A percentile compares a stretch with the other conserved stretches of the same genome.
phyloP scores from a whole-genome alignment of 1,140 invertebrate genomes.

The Dinoponera quadriceps region DNA sequence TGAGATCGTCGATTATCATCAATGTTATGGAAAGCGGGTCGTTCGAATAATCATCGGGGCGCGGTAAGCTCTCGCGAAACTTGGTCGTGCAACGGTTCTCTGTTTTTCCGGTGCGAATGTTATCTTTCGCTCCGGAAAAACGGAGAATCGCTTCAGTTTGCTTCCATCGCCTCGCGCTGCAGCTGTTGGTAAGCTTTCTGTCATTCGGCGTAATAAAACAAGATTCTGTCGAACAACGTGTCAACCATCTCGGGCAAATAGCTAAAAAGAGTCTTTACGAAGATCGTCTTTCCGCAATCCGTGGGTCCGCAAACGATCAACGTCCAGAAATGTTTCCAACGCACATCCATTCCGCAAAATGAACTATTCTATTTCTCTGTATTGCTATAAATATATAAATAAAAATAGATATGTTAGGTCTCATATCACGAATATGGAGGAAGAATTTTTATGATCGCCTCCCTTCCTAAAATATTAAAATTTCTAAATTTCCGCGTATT shows the following conservation, averaged over 20 bases:
- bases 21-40: neutral
- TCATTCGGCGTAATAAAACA: slow-evolving; percentile 3
- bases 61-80: too few species aligned
- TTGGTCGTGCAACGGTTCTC: too few species aligned
- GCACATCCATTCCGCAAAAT: slow-evolving; percentile 1
- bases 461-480: too few species aligned
- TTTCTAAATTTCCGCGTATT: too few species aligned
- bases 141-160: too few species aligned
- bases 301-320: slow-evolving; percentile 14
- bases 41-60: too few species aligned
- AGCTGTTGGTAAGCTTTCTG: neutral
- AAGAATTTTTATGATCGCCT: too few species aligned
- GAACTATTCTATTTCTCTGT: neutral
- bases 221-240: neutral
- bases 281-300: slow-evolving; percentile 13
- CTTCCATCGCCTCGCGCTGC: neutral
- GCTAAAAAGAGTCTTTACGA: slow-evolving; percentile 10
- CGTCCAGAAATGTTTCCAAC: neutral
- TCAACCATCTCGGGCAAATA: neutral
- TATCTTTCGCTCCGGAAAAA: too few species aligned
- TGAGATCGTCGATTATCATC: too few species aligned
- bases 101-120: neutral
- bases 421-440: too few species aligned
- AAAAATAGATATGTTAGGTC: too few species aligned
- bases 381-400: too few species aligned